These are phyloP conservation scores for Acanthoscelides obtectus DNA, from an alignment of 2,888 invertebrate genomes.

Conservation along the genomic window DNA sequence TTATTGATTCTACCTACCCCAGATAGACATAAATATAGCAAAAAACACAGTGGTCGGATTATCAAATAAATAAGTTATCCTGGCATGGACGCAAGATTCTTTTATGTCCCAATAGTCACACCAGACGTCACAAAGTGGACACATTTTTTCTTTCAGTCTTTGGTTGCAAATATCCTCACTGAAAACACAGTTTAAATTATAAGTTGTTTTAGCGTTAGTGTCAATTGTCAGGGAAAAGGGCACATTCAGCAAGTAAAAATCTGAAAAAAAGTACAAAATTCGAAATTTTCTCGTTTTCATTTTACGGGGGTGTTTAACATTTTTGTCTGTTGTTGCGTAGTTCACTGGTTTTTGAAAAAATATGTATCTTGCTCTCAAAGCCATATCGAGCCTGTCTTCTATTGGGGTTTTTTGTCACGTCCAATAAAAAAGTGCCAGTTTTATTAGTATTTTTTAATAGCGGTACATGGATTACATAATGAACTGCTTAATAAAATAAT, in stretches of 20 bases:
- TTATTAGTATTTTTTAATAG: neutral
- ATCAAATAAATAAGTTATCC: conserved; percentile 87
- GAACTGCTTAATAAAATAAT: no score
- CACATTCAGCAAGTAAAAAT: no score
- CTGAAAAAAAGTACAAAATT: no score
- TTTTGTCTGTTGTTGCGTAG: no score
- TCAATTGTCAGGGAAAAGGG: no score
- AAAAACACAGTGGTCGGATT: conserved; percentile 94
- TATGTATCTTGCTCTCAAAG: no score
- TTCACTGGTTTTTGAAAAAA: no score
- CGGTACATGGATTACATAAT: conserved; percentile 1
- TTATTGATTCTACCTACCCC: conserved; percentile 68
- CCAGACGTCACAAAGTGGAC: conserved; percentile 83
- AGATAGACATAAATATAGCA: conserved; percentile 92
- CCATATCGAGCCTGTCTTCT: no score
- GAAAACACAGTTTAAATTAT: conserved; percentile 20
- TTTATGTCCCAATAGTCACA: conserved; percentile 83
- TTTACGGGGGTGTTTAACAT: no score
- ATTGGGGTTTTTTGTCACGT: no score
- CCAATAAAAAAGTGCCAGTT: no score
- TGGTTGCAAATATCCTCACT: conserved; percentile 71
- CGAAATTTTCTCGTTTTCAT: no score
- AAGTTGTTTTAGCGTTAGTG: neutral
- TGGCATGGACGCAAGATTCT: conserved; percentile 80
- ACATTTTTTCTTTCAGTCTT: conserved; percentile 70